Conservation (phyloP, 1,140 invertebrate genomes). For the Sycobia sp. region DNA sequence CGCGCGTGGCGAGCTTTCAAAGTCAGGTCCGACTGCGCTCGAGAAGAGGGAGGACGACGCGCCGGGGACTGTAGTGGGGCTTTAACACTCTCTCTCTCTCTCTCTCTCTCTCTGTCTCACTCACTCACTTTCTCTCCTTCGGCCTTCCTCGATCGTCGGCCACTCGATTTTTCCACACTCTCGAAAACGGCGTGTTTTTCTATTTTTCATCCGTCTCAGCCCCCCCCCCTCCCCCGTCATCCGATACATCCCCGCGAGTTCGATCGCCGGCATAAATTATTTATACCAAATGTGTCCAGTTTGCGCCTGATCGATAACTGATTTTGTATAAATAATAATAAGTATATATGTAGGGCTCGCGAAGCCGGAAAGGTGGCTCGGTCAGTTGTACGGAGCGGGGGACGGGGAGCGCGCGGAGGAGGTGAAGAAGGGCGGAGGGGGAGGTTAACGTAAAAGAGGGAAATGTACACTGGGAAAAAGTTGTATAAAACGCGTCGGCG, state of each 20-base stretch:
- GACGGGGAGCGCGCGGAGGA: neutral
- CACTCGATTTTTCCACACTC: conserved; percentile 25
- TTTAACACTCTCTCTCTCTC: neutral
- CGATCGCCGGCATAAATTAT: conserved; percentile 30
- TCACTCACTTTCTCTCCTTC: neutral
- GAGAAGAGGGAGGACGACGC: conserved; percentile 30
- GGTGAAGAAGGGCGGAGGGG: too few species aligned
- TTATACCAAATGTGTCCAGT: conserved; percentile 12
- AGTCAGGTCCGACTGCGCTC: conserved; percentile 47
- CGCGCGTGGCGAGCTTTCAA: conserved; percentile 50
- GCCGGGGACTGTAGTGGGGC: neutral
- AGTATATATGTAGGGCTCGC: too few species aligned
- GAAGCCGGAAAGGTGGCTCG: too few species aligned
- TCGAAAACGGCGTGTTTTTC: conserved; percentile 17
- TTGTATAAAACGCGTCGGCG: too few species aligned
- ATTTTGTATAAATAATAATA: conserved; percentile 27
- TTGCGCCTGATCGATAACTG: conserved; percentile 20
- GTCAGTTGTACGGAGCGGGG: too few species aligned
- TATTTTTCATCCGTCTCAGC: conserved; percentile 15
- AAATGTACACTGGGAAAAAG: too few species aligned
- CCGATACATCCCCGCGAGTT: too few species aligned
- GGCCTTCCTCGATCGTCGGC: neutral
- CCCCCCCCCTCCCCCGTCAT: neutral
- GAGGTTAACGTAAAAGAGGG: too few species aligned
- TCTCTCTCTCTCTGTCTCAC: neutral